These are phyloP conservation scores for Psilopsiagon aymara DNA, from an alignment of 2,113 vertebrate genomes.

Conservation along the genomic window DNA sequence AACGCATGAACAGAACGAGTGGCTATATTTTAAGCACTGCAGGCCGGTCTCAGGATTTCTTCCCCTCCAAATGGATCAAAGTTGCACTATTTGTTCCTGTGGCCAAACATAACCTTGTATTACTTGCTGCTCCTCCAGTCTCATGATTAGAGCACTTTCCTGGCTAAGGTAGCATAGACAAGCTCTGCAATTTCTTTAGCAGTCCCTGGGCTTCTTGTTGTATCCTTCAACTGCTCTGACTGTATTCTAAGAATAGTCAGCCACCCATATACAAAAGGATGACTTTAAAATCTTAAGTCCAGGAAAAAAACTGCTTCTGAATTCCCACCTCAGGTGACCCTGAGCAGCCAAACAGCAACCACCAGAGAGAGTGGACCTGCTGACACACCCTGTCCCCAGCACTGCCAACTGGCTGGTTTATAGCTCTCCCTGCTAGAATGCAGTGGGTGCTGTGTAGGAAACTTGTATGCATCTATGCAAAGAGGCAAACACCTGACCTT, in stretches of 20 bases:
- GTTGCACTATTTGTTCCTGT: not conserved
- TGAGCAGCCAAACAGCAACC: not conserved
- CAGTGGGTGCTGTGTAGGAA: not conserved
- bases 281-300: not conserved
- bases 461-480: not conserved
- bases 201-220: not conserved
- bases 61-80: not conserved
- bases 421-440: not conserved
- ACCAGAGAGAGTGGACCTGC: not conserved
- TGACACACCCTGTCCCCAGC: not conserved
- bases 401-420: not conserved
- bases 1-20: not conserved
- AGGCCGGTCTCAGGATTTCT: not conserved
- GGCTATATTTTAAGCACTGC: not conserved
- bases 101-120: not conserved
- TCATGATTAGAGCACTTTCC: not conserved
- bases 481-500: constrained; percentile 33
- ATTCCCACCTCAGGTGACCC: not conserved
- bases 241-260: not conserved
- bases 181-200: not conserved
- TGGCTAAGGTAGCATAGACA: not conserved
- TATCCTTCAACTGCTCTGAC: not conserved
- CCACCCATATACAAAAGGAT: not conserved
- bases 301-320: not conserved
- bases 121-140: not conserved